Conservation (phyloP, 2,888 invertebrate species). For the Theristus sp. region DNA sequence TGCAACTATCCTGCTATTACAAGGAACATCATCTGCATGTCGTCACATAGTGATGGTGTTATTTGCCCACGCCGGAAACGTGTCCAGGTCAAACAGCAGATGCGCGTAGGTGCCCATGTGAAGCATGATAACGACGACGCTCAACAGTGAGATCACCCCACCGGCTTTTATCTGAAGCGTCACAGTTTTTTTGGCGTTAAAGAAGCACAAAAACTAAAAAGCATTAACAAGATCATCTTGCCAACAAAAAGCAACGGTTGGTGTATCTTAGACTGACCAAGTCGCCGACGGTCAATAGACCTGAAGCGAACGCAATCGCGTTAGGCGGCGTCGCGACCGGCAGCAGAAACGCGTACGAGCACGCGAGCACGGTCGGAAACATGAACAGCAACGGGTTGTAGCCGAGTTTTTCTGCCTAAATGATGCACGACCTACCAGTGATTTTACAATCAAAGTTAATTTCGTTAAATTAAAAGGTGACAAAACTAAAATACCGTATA, state of each 20-base stretch:
- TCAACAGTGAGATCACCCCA: conserved; percentile 11
- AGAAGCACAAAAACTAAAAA: background rate
- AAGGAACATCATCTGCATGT: no score
- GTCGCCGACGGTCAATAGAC: conserved; percentile 29
- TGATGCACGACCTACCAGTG: no score
- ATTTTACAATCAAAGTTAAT: no score
- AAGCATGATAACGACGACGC: conserved; percentile 11
- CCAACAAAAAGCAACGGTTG: background rate
- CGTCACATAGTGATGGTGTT: background rate
- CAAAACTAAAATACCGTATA: no score
- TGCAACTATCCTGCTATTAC: no score
- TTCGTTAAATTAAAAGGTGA: no score
- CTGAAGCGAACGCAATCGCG: conserved; percentile 57
- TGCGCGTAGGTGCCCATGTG: conserved; percentile 14
- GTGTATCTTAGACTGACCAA: no score
- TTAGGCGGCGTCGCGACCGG: conserved; percentile 83
- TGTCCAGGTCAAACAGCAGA: background rate
- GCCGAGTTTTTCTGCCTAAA: conserved; percentile 14
- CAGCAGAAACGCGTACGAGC: conserved; percentile 72
- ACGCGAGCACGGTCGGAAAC: conserved; percentile 67
- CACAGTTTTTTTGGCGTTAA: background rate
- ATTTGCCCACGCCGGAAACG: background rate
- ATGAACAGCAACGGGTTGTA: conserved; percentile 62
- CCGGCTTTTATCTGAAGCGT: conserved; percentile 14
- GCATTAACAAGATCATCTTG: background rate